Evolutionary conservation across 2,797 vertebrate genomes (phyloP).

Genomic region (Miichthys miiuy): DNA sequence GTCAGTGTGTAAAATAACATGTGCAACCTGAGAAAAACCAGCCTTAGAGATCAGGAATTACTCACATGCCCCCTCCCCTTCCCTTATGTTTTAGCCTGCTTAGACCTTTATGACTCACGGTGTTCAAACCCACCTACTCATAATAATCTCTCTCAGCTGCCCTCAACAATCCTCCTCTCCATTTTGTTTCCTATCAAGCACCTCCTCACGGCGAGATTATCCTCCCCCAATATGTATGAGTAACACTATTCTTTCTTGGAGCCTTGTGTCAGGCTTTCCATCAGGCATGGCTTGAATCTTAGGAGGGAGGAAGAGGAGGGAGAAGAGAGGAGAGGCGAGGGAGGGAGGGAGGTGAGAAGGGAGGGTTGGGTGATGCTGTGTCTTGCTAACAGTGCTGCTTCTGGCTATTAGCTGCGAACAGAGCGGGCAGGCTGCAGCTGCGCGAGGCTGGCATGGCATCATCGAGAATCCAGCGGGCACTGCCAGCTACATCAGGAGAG

Average conservation of each 20-base stretch:
- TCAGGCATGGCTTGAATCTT: slow-evolving; percentile 36
- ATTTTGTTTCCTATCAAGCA: slow-evolving; percentile 61
- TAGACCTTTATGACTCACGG: slow-evolving; percentile 65
- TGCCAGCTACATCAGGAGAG: slow-evolving; percentile 6
- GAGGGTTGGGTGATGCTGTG: not conserved
- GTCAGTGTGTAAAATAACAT: not conserved
- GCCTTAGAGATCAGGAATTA: slow-evolving; percentile 50
- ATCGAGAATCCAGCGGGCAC: slow-evolving; percentile 25
- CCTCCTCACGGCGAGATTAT: slow-evolving; percentile 44
- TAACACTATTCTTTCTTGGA: slow-evolving; percentile 22
- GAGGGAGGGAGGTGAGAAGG: not conserved
- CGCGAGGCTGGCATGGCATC: slow-evolving; percentile 38
- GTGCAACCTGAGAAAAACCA: not conserved
- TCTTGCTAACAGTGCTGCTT: slow-evolving; percentile 39
- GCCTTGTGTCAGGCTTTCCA: slow-evolving; percentile 44
- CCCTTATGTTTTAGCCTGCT: slow-evolving; percentile 26
- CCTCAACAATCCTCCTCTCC: slow-evolving; percentile 56
- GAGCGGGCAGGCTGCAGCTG: slow-evolving; percentile 42
- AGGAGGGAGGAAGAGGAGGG: not conserved
- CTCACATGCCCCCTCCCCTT: slow-evolving; percentile 24
- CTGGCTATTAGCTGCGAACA: slow-evolving; percentile 45
- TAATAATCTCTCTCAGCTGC: slow-evolving; percentile 60
- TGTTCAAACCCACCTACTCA: slow-evolving; percentile 53
- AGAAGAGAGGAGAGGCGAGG: not conserved
- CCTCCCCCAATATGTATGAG: slow-evolving; percentile 6